Evolutionary conservation across 2,113 vertebrate species (phyloP), one percentile per base, ranked within the genome.

Genomic region (pig (Sus scrofa)): DNA sequence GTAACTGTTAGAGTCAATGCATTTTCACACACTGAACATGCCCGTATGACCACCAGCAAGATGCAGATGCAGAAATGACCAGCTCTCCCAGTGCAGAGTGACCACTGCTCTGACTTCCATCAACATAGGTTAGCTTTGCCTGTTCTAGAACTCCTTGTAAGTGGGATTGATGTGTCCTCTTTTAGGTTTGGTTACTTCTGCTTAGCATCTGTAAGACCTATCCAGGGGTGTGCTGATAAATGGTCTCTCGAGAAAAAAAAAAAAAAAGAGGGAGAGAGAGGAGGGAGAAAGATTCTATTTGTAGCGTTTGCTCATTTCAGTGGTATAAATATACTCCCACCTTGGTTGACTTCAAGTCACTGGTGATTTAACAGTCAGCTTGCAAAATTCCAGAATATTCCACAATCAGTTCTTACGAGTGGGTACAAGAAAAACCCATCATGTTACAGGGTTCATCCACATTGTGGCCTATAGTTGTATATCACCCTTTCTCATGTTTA

Each of bases 121-220:
- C 27, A 11, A 12, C 13, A 19, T 1, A 7, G 32, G 7, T n/a
- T 2, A 18, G 56, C 15, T 56, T 37, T 6, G 3, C 8, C 37
- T 84, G 30, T 60, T 70, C 63, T n/a, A 44, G 27, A 68, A 30
- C 56, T 89, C 56, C 19, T 56, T 71, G 3, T 60, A 12, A 4
- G 14, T 15, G 44, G 56, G 54, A 32, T 7, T 14, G 6, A 4
- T 0, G 1, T 34, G 39, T 44, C 44, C 34, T 52, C 9, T 37
- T 32, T 85, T 32, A 11, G 50, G 34, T 67, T 26, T 56, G 24
- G 44, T 12, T 63, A 54, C 56, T 39, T 63, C 56, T 0, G 15
- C 26, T 34, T 16, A 32, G n/a, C 10, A 0, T 67, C 63, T 84
- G 39, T 54, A 24, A 85, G 73, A 70, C 15, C 32, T 15, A 6